Evolutionary conservation across 2,797 vertebrate species (phyloP).

Genomic region (Masticophis lateralis): DNA sequence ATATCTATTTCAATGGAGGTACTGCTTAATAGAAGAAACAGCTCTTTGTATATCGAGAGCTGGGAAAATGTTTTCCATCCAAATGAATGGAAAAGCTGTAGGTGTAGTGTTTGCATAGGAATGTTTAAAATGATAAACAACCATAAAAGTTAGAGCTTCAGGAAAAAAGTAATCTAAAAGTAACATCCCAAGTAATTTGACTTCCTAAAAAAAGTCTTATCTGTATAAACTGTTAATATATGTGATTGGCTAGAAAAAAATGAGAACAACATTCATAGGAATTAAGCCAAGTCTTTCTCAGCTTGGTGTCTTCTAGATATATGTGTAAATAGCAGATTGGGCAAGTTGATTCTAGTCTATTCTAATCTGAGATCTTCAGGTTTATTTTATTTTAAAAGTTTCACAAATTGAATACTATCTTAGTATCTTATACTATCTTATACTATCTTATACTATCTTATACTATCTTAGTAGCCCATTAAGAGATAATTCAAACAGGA

Average conservation of each 20-base stretch:
- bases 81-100: background rate
- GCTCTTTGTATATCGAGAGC: background rate
- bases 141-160: background rate
- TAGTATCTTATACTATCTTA: too few relatives aligned
- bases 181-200: background rate
- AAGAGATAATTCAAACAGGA: background rate
- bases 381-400: background rate
- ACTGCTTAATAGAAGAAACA: background rate
- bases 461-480: background rate
- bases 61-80: background rate
- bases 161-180: background rate
- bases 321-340: background rate
- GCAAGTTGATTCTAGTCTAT: background rate
- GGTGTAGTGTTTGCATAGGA: background rate
- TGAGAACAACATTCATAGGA: background rate
- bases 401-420: background rate
- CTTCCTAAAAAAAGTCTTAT: background rate
- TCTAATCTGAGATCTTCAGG: background rate
- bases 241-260: background rate
- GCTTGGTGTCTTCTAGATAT: background rate
- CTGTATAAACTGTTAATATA: background rate
- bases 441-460: too few relatives aligned
- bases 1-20: background rate
- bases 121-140: background rate
- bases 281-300: background rate